Conservation (phyloP, 2,797 vertebrate species). For the Pygocentrus nattereri region DNA sequence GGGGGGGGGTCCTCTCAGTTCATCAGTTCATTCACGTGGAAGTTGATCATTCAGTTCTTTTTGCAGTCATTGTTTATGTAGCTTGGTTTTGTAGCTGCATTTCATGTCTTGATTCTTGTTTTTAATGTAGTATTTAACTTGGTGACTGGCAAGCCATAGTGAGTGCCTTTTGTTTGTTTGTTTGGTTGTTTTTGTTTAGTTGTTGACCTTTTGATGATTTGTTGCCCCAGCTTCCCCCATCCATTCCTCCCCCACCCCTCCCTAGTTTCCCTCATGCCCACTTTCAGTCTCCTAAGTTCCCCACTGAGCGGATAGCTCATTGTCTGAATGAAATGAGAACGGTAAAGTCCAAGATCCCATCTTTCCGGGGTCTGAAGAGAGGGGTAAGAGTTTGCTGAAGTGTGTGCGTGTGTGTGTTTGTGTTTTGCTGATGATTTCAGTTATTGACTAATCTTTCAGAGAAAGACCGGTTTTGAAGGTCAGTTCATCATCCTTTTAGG, state of each 20-base stretch:
- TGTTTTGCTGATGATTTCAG: conserved; percentile 57
- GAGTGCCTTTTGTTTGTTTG: not conserved
- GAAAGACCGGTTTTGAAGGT: not conserved
- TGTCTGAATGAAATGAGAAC: conserved; percentile 95
- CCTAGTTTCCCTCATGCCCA: conserved; percentile 83
- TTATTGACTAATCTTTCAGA: not conserved
- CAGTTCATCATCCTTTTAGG: not conserved
- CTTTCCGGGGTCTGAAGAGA: conserved; percentile 92
- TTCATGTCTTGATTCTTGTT: not conserved
- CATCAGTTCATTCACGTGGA: not conserved
- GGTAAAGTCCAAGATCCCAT: conserved; percentile 92
- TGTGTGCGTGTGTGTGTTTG: conserved; percentile 48
- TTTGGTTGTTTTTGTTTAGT: conserved; percentile 16
- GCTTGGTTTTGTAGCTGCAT: not conserved
- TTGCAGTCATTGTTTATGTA: not conserved
- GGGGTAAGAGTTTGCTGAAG: conserved; percentile 86
- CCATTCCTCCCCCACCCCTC: conserved; percentile 83
- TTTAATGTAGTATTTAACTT: not conserved
- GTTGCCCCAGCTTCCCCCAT: conserved; percentile 83
- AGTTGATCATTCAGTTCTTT: not conserved
- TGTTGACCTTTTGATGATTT: conserved; percentile 48
- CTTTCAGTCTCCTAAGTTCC: conserved; percentile 86
- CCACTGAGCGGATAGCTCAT: conserved; percentile 91
- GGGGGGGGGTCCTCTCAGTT: not conserved
- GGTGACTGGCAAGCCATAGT: too few species aligned